These are phyloP conservation scores for Lasioglossum vierecki DNA, from an alignment of 2,888 invertebrate genomes.

Conservation along the genomic window DNA sequence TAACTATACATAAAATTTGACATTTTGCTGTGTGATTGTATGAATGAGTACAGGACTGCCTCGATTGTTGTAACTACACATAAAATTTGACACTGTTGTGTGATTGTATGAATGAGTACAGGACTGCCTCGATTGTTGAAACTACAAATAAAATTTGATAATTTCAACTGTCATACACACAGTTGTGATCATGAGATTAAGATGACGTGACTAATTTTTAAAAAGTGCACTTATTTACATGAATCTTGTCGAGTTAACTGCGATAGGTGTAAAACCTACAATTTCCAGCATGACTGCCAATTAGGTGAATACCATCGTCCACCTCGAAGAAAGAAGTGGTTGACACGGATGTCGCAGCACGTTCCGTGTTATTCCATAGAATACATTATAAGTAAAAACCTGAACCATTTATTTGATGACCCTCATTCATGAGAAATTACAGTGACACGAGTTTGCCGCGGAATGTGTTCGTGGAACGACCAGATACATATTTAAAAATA, in stretches of 20 bases:
- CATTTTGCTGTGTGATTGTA: too few species aligned
- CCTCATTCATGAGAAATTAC: not conserved
- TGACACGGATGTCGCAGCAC: not conserved
- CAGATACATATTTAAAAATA: slow-evolving; percentile 6
- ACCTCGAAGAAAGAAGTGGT: not conserved
- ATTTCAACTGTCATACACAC: too few species aligned
- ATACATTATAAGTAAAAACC: not conserved
- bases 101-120: not conserved
- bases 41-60: not conserved
- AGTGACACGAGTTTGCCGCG: not conserved
- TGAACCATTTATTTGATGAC: not conserved
- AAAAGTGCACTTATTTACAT: not conserved
- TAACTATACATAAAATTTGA: too few species aligned
- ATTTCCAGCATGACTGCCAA: not conserved
- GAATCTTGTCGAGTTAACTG: not conserved
- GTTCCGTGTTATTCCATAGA: not conserved
- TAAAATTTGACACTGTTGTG: too few species aligned
- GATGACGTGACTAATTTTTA: not conserved
- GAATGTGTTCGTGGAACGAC: not conserved
- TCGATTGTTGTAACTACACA: not conserved
- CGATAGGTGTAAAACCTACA: not conserved
- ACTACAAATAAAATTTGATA: too few species aligned
- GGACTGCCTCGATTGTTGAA: not conserved
- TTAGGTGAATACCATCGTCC: not conserved
- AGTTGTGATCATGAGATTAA: too few species aligned